phyloP scores from a whole-genome alignment of 2,797 vertebrate species.

The Poecile montanus region DNA sequence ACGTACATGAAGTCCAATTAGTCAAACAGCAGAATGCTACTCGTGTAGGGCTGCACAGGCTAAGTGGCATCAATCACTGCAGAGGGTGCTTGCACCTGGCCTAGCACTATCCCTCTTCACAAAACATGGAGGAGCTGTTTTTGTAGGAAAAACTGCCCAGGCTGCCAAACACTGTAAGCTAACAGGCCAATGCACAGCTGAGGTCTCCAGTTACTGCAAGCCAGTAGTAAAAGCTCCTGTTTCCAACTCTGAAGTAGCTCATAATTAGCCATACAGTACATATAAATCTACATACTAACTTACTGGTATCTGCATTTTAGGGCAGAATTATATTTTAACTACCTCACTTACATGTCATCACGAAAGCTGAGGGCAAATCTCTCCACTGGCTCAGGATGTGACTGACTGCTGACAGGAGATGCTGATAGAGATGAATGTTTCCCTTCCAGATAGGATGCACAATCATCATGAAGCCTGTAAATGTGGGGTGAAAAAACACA shows the following conservation, averaged over 20 bases:
- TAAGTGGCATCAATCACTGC: background rate
- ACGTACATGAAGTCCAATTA: background rate
- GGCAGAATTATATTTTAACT: background rate
- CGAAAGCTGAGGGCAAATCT: conserved; percentile 84
- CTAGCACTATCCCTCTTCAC: background rate
- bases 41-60: background rate
- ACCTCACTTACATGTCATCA: conserved; percentile 85
- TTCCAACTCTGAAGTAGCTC: background rate
- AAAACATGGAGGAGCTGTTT: background rate
- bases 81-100: background rate
- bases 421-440: conserved; percentile 52
- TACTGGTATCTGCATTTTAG: background rate
- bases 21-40: background rate
- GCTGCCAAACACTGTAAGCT: background rate
- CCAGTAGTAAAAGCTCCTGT: background rate
- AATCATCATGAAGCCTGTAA: conserved; percentile 77
- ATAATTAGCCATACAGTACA: background rate
- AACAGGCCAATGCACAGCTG: background rate
- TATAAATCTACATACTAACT: background rate
- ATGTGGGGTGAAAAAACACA: background rate
- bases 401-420: conserved; percentile 39
- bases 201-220: background rate
- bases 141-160: background rate
- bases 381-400: conserved; percentile 67
- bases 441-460: conserved; percentile 85